Evolutionary conservation across 2,797 vertebrate species (phyloP).

Genomic region (Corythornis leucogaster): DNA sequence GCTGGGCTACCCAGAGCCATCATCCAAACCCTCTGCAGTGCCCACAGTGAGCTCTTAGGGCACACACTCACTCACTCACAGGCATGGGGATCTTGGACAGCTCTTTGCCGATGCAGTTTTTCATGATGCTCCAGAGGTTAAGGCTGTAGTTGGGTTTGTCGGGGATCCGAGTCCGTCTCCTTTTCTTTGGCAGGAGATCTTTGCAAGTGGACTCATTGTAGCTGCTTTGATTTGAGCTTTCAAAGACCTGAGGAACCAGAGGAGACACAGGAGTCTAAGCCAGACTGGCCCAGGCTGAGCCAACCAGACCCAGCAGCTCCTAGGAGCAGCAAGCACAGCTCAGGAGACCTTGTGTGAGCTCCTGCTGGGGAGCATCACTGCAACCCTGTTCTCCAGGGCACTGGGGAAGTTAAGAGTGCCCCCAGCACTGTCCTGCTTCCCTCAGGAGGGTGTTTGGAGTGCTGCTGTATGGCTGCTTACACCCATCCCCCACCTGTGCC

Average conservation of each 20-base stretch:
- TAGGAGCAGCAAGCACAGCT: neutral
- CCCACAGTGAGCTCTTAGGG: neutral
- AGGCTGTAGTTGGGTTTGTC: slow-evolving; percentile 87
- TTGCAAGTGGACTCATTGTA: slow-evolving; percentile 50
- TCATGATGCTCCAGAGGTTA: slow-evolving; percentile 89
- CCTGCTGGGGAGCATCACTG: neutral
- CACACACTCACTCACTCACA: slow-evolving; percentile 37
- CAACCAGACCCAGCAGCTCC: neutral
- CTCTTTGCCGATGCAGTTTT: slow-evolving; percentile 85
- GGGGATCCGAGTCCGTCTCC: slow-evolving; percentile 78
- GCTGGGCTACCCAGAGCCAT: neutral
- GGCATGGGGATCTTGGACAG: slow-evolving; percentile 87
- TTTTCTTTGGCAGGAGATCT: slow-evolving; percentile 66
- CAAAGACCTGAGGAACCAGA: slow-evolving; percentile 71
- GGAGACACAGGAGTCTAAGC: neutral
- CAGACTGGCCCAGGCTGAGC: neutral
- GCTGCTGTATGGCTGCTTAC: neutral
- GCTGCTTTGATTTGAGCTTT: slow-evolving; percentile 64
- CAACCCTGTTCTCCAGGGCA: neutral
- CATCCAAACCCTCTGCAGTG: neutral
- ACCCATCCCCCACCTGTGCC: fast-evolving
- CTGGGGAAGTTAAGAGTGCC: fast-evolving
- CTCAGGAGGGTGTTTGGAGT: neutral
- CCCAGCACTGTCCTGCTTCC: neutral
- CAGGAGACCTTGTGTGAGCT: neutral